Percentiles rank a stretch among this genome's conserved stretches.
Evolutionary conservation across 1,140 invertebrate species (phyloP).

Genomic region (Rhynchophorus ferrugineus): DNA sequence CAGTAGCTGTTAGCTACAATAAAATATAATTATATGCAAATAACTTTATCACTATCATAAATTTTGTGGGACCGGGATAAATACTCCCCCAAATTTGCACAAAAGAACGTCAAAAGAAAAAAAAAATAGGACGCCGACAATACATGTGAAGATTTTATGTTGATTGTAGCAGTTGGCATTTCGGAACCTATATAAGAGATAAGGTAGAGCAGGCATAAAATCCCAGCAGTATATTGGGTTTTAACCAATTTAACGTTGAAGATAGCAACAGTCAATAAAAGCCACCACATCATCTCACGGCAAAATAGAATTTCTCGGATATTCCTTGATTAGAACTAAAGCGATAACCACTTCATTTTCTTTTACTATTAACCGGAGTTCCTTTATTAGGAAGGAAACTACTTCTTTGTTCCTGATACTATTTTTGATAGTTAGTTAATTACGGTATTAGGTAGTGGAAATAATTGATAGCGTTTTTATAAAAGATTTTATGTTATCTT

Average conservation of each 20-base stretch:
- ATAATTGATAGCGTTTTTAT: too few relatives aligned
- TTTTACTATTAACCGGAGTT: not conserved
- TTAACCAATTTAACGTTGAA: constrained; percentile 11
- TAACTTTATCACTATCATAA: not conserved
- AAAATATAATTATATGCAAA: not conserved
- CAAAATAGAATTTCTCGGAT: constrained; percentile 14
- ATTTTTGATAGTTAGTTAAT: too few relatives aligned
- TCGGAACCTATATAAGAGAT: constrained; percentile 14
- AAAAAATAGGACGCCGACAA: not conserved
- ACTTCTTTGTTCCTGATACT: too few relatives aligned
- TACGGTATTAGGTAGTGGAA: too few relatives aligned
- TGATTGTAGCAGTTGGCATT: constrained; percentile 8
- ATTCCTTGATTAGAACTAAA: constrained; percentile 15
- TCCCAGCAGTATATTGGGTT: constrained; percentile 2
- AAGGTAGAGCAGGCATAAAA: constrained; percentile 17
- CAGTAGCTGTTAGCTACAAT: not conserved
- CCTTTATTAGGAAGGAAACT: not conserved
- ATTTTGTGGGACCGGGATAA: not conserved
- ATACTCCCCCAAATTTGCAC: not conserved
- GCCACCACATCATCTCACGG: constrained; percentile 5
- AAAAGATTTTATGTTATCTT: too few relatives aligned
- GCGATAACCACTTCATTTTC: constrained; percentile 10
- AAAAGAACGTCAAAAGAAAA: not conserved
- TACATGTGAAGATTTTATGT: not conserved
- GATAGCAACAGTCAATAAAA: constrained; percentile 20